These are phyloP conservation scores for Thera obeliscata DNA, from an alignment of 2,888 invertebrate genomes.

Conservation along the genomic window DNA sequence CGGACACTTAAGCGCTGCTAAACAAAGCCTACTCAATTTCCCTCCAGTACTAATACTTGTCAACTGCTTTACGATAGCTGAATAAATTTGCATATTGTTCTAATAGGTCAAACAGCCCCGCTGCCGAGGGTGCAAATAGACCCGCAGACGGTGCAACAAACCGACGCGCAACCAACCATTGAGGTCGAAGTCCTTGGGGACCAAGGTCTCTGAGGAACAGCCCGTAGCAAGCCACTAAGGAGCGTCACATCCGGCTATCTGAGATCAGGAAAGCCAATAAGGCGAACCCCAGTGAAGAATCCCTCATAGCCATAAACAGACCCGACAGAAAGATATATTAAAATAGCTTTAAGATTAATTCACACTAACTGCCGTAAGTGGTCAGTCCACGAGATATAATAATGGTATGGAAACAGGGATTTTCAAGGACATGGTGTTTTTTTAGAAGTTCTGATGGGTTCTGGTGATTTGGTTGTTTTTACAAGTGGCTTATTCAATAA, in stretches of 20 bases:
- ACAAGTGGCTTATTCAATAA: constrained; percentile 3
- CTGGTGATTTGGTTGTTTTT: constrained; percentile 10
- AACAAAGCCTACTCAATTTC: too few species aligned
- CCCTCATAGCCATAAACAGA: background rate
- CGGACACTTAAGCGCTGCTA: too few species aligned
- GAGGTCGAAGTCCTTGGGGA: constrained; percentile 70
- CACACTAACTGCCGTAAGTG: background rate
- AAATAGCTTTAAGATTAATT: too few species aligned
- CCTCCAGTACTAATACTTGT: background rate
- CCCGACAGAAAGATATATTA: background rate
- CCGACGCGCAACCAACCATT: constrained; percentile 56
- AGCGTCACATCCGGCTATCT: background rate
- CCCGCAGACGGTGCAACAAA: constrained; percentile 58
- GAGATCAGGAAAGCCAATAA: constrained; percentile 7
- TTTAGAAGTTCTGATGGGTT: background rate
- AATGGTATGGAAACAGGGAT: background rate
- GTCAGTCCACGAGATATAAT: background rate
- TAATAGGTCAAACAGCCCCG: constrained; percentile 78
- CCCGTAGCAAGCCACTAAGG: background rate
- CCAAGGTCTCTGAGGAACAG: constrained; percentile 65
- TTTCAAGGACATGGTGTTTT: background rate
- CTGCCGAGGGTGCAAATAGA: constrained; percentile 69
- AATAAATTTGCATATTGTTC: constrained; percentile 17
- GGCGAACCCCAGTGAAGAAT: constrained; percentile 1
- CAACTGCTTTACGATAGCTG: background rate